Evolutionary conservation across 2,888 invertebrate genomes (phyloP).

Genomic region (Eupithecia pulchellata): DNA sequence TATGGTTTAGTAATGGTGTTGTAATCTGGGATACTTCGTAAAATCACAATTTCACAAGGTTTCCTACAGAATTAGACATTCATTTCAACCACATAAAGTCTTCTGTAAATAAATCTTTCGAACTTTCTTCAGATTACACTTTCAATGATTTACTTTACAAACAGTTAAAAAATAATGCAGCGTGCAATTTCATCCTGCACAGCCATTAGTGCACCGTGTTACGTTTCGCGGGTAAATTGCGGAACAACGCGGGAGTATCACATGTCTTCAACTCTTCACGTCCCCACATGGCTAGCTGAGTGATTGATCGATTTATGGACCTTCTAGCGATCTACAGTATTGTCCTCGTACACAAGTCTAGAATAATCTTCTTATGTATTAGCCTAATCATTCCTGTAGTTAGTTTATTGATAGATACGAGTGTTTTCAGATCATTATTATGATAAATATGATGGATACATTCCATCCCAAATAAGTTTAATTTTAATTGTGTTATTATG

Average conservation of each 20-base stretch:
- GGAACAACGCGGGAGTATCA: conserved; percentile 74
- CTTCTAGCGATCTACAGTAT: conserved; percentile 51
- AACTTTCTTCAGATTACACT: not conserved
- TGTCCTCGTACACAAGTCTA: conserved; percentile 16
- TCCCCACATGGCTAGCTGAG: conserved; percentile 45
- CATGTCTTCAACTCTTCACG: conserved; percentile 59
- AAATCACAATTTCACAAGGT: not conserved
- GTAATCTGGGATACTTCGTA: not conserved
- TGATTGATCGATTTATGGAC: conserved; percentile 55
- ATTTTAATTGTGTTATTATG: no score
- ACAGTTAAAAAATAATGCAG: not conserved
- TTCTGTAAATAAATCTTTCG: not conserved
- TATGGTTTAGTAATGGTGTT: not conserved
- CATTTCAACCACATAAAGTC: not conserved
- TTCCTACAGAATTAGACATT: not conserved
- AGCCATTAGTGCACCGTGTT: conserved; percentile 47
- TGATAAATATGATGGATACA: no score
- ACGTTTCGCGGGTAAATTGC: conserved; percentile 77
- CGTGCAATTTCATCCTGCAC: conserved; percentile 5
- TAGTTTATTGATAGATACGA: not conserved
- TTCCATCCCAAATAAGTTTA: no score
- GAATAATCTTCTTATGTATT: not conserved
- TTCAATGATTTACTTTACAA: not conserved
- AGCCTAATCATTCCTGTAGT: not conserved
- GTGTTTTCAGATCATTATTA: not conserved